A percentile compares a stretch with the other conserved stretches of the same genome.
These are phyloP conservation scores for Pluvianellus socialis DNA, from an alignment of 2,113 vertebrate species.

Conservation along the genomic window DNA sequence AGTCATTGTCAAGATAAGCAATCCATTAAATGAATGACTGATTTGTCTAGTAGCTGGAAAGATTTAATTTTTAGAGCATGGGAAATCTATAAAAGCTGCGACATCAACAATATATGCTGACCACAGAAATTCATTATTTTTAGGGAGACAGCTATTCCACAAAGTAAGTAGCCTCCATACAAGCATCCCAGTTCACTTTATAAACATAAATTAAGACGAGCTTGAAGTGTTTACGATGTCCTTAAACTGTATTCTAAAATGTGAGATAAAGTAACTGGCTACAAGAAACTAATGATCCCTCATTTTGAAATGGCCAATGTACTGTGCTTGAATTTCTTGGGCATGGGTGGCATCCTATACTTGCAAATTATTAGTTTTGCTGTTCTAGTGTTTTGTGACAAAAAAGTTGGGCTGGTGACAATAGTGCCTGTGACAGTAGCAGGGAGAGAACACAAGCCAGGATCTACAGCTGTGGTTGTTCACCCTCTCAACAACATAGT, in stretches of 20 bases:
- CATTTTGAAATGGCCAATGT: background rate
- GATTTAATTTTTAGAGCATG: constrained; percentile 62
- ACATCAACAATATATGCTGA: background rate
- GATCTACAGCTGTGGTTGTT: background rate
- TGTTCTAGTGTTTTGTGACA: background rate
- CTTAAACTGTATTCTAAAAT: background rate
- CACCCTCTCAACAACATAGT: background rate
- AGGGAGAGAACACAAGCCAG: background rate
- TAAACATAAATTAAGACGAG: background rate
- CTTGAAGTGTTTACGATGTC: background rate
- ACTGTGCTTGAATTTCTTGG: background rate
- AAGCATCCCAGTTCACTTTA: background rate
- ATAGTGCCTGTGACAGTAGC: background rate
- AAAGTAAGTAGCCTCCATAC: background rate
- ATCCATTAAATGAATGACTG: constrained; percentile 64
- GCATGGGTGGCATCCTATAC: background rate
- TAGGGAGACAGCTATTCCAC: constrained; percentile 10
- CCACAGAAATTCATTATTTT: constrained; percentile 9
- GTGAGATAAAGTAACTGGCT: background rate
- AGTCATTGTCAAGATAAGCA: constrained; percentile 66
- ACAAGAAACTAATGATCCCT: background rate
- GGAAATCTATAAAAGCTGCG: constrained; percentile 34
- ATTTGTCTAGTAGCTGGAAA: constrained; percentile 54
- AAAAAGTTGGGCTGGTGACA: background rate
- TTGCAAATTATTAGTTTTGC: background rate